These are phyloP conservation scores for Pyralis farinalis DNA, from an alignment of 2,888 invertebrate species.

Conservation along the genomic window DNA sequence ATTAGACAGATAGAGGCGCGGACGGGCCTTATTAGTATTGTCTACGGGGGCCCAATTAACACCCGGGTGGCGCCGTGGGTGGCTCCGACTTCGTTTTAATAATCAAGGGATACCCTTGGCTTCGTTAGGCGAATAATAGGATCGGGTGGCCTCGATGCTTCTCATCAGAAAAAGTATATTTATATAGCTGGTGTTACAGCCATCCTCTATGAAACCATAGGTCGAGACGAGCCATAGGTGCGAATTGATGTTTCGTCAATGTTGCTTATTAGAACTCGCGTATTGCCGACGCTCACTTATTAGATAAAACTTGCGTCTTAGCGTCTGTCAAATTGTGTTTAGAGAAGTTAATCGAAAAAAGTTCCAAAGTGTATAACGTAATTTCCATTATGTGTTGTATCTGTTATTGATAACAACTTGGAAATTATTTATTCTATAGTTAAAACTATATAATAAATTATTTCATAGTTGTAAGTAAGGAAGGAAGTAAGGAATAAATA, in stretches of 20 bases:
- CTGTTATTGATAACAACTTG: no score
- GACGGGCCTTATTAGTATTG: conserved; percentile 81
- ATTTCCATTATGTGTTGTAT: no score
- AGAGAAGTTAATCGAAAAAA: no score
- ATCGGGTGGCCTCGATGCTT: conserved; percentile 54
- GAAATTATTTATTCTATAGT: no score
- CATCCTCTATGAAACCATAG: conserved; percentile 6
- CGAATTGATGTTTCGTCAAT: conserved; percentile 20
- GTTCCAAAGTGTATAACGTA: no score
- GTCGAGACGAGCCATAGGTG: conserved; percentile 30
- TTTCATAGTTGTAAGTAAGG: no score
- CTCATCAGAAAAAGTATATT: conserved; percentile 26
- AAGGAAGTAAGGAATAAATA: no score
- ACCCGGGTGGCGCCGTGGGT: conserved; percentile 72
- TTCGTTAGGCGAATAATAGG: conserved; percentile 76
- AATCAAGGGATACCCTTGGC: conserved; percentile 76
- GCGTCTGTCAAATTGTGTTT: no score
- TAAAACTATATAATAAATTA: no score
- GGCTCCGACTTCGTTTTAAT: conserved; percentile 75
- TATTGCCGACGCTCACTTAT: conserved; percentile 5
- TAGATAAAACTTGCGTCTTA: conserved; percentile 1
- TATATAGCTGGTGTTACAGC: conserved; percentile 8
- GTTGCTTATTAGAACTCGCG: conserved; percentile 22
- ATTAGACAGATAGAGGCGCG: conserved; percentile 81
- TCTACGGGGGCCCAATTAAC: conserved; percentile 81